A percentile compares a stretch with the other conserved stretches of the same genome.
These are phyloP conservation scores for Drosophila prostipennis DNA, from an alignment of 2,888 invertebrate genomes.

Conservation along the genomic window DNA sequence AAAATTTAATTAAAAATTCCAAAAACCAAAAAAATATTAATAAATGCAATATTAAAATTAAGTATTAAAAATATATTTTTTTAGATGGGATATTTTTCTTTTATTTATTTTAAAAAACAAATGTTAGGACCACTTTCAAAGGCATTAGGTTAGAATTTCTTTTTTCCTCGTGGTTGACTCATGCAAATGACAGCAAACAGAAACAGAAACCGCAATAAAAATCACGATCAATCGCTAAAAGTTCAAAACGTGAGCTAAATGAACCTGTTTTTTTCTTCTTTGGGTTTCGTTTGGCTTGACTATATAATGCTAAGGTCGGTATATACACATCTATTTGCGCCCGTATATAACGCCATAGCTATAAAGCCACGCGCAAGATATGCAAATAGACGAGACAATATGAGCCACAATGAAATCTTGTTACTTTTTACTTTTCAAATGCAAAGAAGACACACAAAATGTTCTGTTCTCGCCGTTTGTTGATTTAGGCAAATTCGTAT, in stretches of 20 bases:
- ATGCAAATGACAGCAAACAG: slow-evolving; percentile 10
- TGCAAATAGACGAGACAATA: slow-evolving; percentile 47
- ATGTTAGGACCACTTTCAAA: neutral
- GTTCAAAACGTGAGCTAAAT: slow-evolving; percentile 52
- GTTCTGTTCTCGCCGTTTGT: slow-evolving; percentile 55
- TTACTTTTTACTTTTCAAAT: slow-evolving; percentile 57
- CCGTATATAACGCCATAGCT: slow-evolving; percentile 15
- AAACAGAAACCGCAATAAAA: slow-evolving; percentile 8
- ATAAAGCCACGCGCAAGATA: slow-evolving; percentile 46
- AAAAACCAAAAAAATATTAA: too few species aligned
- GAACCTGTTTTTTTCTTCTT: slow-evolving; percentile 37
- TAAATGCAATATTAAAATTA: too few species aligned
- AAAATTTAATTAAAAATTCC: too few species aligned
- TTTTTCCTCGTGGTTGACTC: slow-evolving; percentile 8
- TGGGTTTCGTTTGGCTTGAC: slow-evolving; percentile 10
- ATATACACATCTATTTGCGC: slow-evolving; percentile 27
- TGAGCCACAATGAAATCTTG: slow-evolving; percentile 44
- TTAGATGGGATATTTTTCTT: too few species aligned
- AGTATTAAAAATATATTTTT: too few species aligned
- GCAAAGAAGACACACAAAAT: slow-evolving; percentile 54
- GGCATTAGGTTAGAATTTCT: too few species aligned
- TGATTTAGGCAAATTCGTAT: slow-evolving; percentile 76
- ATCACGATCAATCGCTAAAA: slow-evolving; percentile 25
- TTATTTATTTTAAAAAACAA: too few species aligned
- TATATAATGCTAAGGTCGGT: slow-evolving; percentile 26